These are phyloP conservation scores for Gnathonemus longibarbis DNA, from an alignment of 2,113 vertebrate species.

Conservation along the genomic window DNA sequence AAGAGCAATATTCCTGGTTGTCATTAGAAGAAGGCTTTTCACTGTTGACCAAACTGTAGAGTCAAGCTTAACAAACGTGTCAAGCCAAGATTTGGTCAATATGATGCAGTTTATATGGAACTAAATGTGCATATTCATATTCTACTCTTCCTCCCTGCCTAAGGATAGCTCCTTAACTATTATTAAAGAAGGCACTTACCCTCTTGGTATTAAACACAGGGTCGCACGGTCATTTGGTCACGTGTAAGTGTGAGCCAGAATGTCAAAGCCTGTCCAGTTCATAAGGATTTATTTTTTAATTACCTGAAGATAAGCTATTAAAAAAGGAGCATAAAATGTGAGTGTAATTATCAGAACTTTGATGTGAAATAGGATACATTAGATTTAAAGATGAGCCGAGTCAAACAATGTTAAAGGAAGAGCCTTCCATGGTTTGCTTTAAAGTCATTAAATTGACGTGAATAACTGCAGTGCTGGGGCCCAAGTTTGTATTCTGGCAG, in stretches of 20 bases:
- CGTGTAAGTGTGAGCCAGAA: background rate
- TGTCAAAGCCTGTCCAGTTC: conserved; percentile 3
- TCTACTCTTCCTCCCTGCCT: background rate
- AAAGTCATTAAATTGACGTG: conserved; percentile 71
- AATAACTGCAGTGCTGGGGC: conserved; percentile 67
- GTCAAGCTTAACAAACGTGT: background rate
- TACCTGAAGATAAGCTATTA: conserved; percentile 52
- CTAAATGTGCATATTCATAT: background rate
- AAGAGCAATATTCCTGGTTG: background rate
- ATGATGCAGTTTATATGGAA: background rate
- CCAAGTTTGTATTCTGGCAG: conserved; percentile 60
- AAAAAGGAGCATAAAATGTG: conserved; percentile 45
- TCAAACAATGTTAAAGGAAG: conserved; percentile 60
- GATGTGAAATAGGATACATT: conserved; percentile 67
- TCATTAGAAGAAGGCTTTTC: background rate
- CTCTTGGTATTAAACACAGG: background rate
- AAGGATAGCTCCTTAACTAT: background rate
- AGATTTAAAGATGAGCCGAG: conserved; percentile 63
- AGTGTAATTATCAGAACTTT: conserved; percentile 53
- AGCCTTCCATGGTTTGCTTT: conserved; percentile 67
- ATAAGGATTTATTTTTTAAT: conserved; percentile 36
- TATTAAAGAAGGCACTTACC: background rate
- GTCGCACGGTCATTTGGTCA: background rate
- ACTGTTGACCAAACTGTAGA: background rate
- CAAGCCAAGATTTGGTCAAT: background rate